These are phyloP conservation scores for Prenolepis imparis DNA, from an alignment of 2,888 invertebrate genomes.

Conservation along the genomic window DNA sequence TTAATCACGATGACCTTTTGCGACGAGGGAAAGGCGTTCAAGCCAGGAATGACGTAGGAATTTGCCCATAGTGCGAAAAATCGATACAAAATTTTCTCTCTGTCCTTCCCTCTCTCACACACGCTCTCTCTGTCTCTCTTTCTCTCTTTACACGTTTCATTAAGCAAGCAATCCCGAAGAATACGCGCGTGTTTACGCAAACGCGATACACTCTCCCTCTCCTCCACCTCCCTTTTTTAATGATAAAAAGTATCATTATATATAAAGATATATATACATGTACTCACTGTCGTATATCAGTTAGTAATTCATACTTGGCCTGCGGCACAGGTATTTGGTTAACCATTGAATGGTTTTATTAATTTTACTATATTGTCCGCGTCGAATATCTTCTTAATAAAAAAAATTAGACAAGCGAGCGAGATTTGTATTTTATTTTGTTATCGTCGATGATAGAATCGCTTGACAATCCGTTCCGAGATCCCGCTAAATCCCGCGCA, in stretches of 20 bases:
- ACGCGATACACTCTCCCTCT: neutral
- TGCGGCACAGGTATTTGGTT: slow-evolving; percentile 80
- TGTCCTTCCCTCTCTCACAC: neutral
- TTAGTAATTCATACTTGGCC: slow-evolving; percentile 80
- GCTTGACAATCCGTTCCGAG: neutral
- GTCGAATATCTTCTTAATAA: neutral
- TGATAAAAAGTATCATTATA: neutral
- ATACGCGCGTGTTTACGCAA: neutral
- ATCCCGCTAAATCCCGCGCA: neutral
- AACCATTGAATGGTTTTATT: slow-evolving; percentile 77
- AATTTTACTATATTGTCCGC: slow-evolving; percentile 13
- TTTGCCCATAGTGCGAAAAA: slow-evolving; percentile 6
- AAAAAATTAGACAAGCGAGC: neutral
- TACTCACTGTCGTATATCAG: slow-evolving; percentile 79
- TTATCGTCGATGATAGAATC: neutral
- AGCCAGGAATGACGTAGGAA: slow-evolving; percentile 29
- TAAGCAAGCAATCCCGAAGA: neutral
- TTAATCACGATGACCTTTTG: slow-evolving; percentile 15
- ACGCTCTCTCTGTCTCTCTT: neutral
- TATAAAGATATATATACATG: slow-evolving; percentile 34
- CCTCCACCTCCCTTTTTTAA: neutral
- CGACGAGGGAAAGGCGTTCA: neutral
- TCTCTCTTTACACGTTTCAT: neutral
- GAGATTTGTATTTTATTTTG: neutral
- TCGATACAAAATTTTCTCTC: slow-evolving; percentile 39